Percentiles rank a stretch among this genome's conserved stretches.
Evolutionary conservation across 2,888 invertebrate species (phyloP).

Genomic region (Koerneria pararmatus): DNA sequence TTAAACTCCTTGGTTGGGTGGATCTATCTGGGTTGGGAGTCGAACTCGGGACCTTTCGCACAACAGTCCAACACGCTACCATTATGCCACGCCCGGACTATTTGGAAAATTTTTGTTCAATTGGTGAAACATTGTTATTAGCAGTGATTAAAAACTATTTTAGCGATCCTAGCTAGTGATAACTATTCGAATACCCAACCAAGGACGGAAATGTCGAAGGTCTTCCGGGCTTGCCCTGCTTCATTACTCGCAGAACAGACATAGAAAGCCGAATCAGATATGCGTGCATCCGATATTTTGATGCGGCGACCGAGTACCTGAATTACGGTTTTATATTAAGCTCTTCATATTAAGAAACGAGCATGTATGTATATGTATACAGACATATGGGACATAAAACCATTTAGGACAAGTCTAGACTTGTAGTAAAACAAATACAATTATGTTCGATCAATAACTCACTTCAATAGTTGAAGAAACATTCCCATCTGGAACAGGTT

Average conservation of each 20-base stretch:
- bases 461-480: constrained; percentile 27
- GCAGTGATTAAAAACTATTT: background rate
- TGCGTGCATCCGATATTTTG: constrained; percentile 44
- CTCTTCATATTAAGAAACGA: no score
- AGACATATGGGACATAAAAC: no score
- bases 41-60: no score
- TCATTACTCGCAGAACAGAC: constrained; percentile 66
- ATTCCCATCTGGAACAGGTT: constrained; percentile 28
- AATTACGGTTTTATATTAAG: background rate
- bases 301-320: constrained; percentile 38
- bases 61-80: no score
- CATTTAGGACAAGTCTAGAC: no score
- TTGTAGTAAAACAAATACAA: no score
- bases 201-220: constrained; percentile 66
- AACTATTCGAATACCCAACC: constrained; percentile 62
- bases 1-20: no score
- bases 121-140: background rate
- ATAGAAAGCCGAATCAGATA: constrained; percentile 67
- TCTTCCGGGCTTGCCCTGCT: constrained; percentile 65
- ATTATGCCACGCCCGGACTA: no score
- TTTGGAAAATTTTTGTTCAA: no score
- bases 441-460: no score
- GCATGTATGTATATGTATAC: no score
- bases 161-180: background rate
- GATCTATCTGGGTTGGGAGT: no score